Conservation (phyloP, 2,113 vertebrate genomes). For the Alces alces region DNA sequence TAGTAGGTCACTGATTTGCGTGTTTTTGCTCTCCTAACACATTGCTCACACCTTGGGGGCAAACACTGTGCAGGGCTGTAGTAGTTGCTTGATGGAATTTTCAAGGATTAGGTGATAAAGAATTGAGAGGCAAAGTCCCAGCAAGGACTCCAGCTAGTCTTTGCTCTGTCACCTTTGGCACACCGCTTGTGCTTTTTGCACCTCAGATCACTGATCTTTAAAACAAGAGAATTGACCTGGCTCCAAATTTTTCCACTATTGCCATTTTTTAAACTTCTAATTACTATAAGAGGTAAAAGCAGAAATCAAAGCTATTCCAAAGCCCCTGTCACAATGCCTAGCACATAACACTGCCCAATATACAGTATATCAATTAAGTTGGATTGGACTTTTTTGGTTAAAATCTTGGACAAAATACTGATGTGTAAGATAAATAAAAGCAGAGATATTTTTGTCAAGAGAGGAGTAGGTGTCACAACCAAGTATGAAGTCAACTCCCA, state of each 20-base stretch:
- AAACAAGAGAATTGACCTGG: not conserved
- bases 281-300: not conserved
- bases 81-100: conserved; percentile 5
- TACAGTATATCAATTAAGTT: not conserved
- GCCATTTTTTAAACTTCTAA: not conserved
- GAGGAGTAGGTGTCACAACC: not conserved
- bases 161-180: not conserved
- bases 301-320: not conserved
- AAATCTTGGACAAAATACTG: not conserved
- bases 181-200: not conserved
- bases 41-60: not conserved
- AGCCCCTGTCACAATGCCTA: not conserved
- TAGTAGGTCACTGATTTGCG: not conserved
- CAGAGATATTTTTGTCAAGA: not conserved
- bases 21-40: conserved; percentile 11
- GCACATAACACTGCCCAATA: not conserved
- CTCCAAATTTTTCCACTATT: not conserved
- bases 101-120: not conserved
- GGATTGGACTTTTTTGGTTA: not conserved
- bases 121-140: not conserved
- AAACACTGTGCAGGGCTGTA: not conserved
- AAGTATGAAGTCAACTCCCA: not conserved
- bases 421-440: not conserved
- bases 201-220: not conserved
- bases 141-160: not conserved